Evolutionary conservation across 2,113 vertebrate genomes (phyloP).

Genomic region (Platichthys flesus): DNA sequence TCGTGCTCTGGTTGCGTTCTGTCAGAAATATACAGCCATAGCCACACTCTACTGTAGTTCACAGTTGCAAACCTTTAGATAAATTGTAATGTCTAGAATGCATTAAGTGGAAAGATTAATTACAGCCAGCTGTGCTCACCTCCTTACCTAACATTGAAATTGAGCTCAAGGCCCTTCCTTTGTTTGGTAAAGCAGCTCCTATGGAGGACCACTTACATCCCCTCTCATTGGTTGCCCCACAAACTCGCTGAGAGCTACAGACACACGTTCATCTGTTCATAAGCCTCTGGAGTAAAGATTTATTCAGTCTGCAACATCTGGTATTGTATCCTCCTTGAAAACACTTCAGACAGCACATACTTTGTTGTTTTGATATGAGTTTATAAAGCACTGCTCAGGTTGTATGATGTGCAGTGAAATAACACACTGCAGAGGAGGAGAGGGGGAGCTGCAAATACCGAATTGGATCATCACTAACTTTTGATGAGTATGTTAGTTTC

Average conservation of each 20-base stretch:
- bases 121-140: conserved; percentile 37
- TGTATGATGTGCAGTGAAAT: background rate
- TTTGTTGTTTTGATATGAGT: background rate
- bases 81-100: background rate
- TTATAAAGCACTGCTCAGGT: background rate
- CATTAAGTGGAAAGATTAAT: too few relatives aligned
- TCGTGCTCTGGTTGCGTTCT: background rate
- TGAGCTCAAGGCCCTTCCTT: conserved; percentile 7
- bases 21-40: background rate
- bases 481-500: too few relatives aligned
- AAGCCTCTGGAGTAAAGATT: conserved; percentile 28
- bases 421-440: too few relatives aligned
- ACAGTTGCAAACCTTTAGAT: conserved; percentile 19
- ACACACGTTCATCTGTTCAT: conserved; percentile 33
- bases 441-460: too few relatives aligned
- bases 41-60: background rate
- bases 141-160: conserved; percentile 33
- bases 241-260: conserved; percentile 14
- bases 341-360: conserved; percentile 22
- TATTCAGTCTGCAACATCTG: conserved; percentile 46
- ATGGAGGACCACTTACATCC: conserved; percentile 16
- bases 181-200: too few relatives aligned
- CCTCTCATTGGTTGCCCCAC: conserved; percentile 17
- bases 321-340: conserved; percentile 5
- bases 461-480: too few relatives aligned